phyloP scores from a whole-genome alignment of 2,113 vertebrate species.

The Pristiophorus japonicus region DNA sequence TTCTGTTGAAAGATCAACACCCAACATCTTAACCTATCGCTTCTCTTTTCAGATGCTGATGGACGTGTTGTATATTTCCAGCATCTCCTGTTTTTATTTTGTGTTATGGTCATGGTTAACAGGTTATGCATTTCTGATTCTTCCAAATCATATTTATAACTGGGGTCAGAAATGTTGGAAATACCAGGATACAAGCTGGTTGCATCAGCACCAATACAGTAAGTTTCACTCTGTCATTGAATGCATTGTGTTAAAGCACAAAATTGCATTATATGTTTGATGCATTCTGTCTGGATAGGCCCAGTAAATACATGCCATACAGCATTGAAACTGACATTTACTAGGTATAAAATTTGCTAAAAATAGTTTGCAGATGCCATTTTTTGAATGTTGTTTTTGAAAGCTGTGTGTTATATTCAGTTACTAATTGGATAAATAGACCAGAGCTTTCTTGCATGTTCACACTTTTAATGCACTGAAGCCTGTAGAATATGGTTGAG shows the following conservation, averaged over 20 bases:
- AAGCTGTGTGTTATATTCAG: not conserved
- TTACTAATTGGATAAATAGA: slow-evolving; percentile 3
- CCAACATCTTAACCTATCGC: not conserved
- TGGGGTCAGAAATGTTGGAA: not conserved
- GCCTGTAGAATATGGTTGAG: slow-evolving; percentile 38
- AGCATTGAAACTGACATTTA: not conserved
- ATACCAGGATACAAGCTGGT: not conserved
- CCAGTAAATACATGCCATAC: not conserved
- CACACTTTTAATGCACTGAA: slow-evolving; percentile 34
- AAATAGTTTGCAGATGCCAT: not conserved
- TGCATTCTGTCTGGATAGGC: not conserved
- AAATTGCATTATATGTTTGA: not conserved
- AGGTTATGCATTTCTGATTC: not conserved
- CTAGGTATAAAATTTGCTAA: not conserved
- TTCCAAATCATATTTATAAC: not conserved
- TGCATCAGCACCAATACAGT: not conserved
- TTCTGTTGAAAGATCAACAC: not conserved
- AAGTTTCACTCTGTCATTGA: not conserved
- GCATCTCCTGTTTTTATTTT: not conserved
- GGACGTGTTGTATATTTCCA: not conserved
- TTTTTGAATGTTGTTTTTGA: not conserved
- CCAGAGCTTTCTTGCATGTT: not conserved
- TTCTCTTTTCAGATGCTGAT: not conserved
- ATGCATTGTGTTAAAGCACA: not conserved
- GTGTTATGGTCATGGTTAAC: not conserved